Conservation (phyloP, 2,888 invertebrate genomes). For the Kryphioiulus occultus region DNA sequence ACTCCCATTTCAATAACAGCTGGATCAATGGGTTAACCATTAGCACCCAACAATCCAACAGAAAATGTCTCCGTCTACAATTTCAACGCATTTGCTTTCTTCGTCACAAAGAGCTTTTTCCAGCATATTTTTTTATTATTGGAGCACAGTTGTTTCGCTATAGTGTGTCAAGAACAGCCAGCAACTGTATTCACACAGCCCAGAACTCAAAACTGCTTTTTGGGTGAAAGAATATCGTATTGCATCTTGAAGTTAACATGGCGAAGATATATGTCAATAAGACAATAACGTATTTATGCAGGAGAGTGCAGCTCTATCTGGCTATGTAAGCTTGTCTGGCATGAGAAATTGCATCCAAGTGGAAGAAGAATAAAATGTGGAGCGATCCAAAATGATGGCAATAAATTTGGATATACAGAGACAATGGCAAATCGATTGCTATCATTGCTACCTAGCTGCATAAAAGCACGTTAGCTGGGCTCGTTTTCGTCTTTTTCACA, state of each 20-base stretch:
- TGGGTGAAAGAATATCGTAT: neutral
- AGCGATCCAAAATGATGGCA: conserved; percentile 17
- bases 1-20: neutral
- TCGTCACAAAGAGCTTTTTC: neutral
- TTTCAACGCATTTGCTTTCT: neutral
- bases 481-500: conserved; percentile 23
- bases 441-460: conserved; percentile 7
- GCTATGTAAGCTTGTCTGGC: neutral
- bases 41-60: neutral
- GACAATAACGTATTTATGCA: conserved; percentile 9
- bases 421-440: conserved; percentile 15
- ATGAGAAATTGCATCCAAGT: conserved; percentile 17
- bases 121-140: neutral
- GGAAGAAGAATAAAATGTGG: neutral
- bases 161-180: neutral
- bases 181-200: neutral
- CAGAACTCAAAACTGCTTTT: neutral
- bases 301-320: neutral
- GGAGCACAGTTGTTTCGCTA: neutral
- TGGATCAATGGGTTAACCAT: neutral
- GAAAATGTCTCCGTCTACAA: neutral
- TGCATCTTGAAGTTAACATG: neutral
- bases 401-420: conserved; percentile 6
- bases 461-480: neutral
- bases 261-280: conserved; percentile 3